Evolutionary conservation across 2,888 invertebrate genomes (phyloP).

Genomic region (Lucinisca nassula): DNA sequence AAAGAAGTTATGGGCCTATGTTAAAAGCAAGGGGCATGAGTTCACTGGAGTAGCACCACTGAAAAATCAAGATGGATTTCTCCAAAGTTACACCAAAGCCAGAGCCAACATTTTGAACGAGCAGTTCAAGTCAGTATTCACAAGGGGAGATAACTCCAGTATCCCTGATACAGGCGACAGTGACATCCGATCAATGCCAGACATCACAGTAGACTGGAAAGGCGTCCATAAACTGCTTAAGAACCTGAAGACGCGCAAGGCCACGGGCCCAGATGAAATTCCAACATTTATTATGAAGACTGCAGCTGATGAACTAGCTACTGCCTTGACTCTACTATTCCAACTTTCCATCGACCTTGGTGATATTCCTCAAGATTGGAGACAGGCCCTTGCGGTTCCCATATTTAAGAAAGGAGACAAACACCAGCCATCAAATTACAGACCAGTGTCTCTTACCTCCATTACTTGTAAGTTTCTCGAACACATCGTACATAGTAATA

Average conservation of each 20-base stretch:
- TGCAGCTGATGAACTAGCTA: constrained; percentile 24
- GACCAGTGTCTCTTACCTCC: background rate
- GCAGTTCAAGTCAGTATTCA: constrained; percentile 48
- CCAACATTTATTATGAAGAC: constrained; percentile 11
- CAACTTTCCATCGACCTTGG: background rate
- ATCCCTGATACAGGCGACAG: background rate
- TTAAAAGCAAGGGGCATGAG: constrained; percentile 61
- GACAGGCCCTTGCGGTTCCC: background rate
- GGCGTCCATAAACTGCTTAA: constrained; percentile 30
- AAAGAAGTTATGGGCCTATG: constrained; percentile 53
- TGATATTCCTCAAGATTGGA: background rate
- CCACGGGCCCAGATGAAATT: constrained; percentile 20
- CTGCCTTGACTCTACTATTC: constrained; percentile 15
- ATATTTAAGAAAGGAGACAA: constrained; percentile 15
- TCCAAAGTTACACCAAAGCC: constrained; percentile 47
- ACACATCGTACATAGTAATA: constrained; percentile 4
- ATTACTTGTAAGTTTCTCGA: constrained; percentile 1
- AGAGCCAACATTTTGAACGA: constrained; percentile 64
- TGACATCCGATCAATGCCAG: background rate
- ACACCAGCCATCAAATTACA: background rate
- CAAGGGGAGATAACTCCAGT: background rate
- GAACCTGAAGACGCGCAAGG: constrained; percentile 33
- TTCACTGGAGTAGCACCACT: constrained; percentile 50
- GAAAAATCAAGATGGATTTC: constrained; percentile 53
- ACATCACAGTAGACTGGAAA: background rate